A percentile compares a stretch with the other conserved stretches of the same genome.
Evolutionary conservation across 2,113 vertebrate genomes (phyloP).

Genomic region (Chloropsis cyanopogon): DNA sequence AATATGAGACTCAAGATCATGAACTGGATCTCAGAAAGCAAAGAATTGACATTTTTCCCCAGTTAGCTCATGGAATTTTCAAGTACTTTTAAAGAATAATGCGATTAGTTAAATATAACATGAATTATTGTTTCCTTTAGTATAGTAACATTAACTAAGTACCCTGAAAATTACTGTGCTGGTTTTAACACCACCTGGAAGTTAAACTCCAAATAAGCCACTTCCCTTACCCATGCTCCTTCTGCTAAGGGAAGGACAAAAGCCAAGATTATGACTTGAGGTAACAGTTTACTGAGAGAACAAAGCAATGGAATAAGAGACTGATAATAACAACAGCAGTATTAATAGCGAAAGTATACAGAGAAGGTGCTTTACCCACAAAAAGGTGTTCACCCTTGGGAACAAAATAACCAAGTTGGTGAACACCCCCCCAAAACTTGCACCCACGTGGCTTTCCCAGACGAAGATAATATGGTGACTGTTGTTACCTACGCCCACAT

Average conservation of each 20-base stretch:
- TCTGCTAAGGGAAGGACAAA: neutral
- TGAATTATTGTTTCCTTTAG: neutral
- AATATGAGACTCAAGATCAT: neutral
- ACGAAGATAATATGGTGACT: too few relatives aligned
- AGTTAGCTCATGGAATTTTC: neutral
- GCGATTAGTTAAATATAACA: neutral
- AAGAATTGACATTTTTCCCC: neutral
- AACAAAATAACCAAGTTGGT: neutral
- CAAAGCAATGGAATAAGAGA: neutral
- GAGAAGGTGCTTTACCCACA: neutral
- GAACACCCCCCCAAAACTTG: accelerated
- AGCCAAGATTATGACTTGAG: neutral
- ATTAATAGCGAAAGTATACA: neutral
- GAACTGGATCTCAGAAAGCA: neutral
- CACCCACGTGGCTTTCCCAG: neutral
- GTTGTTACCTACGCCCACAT: neutral
- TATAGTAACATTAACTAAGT: neutral
- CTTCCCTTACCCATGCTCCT: neutral
- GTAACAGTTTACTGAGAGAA: neutral
- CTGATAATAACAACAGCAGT: neutral
- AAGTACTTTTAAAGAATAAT: neutral
- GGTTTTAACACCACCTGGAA: neutral
- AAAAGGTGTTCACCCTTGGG: accelerated
- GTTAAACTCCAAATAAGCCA: neutral
- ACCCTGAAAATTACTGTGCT: neutral